Evolutionary conservation across 2,113 vertebrate species (phyloP).

Genomic region (Romanogobio albipinnatus): DNA sequence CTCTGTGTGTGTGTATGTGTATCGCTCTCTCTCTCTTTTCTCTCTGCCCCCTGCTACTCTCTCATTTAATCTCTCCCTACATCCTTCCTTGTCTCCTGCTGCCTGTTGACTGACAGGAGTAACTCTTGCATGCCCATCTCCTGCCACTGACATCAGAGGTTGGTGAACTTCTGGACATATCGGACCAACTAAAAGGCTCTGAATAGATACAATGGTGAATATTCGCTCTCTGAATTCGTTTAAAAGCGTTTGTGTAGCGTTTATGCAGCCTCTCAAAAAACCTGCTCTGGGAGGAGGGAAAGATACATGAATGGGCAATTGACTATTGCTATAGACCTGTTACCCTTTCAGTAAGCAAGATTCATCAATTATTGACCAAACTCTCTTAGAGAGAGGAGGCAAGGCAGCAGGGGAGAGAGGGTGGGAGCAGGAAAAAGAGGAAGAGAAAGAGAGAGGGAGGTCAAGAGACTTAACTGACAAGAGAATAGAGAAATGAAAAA

Average conservation of each 20-base stretch:
- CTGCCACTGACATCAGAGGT: slow-evolving; percentile 12
- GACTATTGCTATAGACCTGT: slow-evolving; percentile 50
- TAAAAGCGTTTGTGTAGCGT: slow-evolving; percentile 9
- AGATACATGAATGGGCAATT: slow-evolving; percentile 33
- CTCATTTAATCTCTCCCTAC: slow-evolving; percentile 75
- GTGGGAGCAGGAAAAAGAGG: slow-evolving; percentile 24
- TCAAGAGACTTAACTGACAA: background rate
- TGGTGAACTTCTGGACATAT: background rate
- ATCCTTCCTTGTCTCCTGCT: slow-evolving; percentile 74
- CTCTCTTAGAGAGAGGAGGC: slow-evolving; percentile 54
- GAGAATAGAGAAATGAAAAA: slow-evolving; percentile 41
- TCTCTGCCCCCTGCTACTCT: slow-evolving; percentile 72
- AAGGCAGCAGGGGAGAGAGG: slow-evolving; percentile 55
- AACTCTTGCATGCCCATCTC: slow-evolving; percentile 69
- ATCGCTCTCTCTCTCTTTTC: slow-evolving; percentile 67
- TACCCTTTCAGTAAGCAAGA: slow-evolving; percentile 56
- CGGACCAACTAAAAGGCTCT: background rate
- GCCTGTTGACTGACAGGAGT: slow-evolving; percentile 69
- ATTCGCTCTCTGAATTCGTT: background rate
- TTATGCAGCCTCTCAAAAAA: slow-evolving; percentile 13
- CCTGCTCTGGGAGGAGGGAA: slow-evolving; percentile 1
- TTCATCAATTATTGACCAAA: slow-evolving; percentile 54
- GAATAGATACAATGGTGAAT: background rate
- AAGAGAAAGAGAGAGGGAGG: slow-evolving; percentile 35
- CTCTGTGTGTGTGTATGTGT: slow-evolving; percentile 47